Percentiles rank a stretch among this genome's conserved stretches.
phyloP scores from a whole-genome alignment of 2,113 vertebrate species.

The Bagarius yarrelli region DNA sequence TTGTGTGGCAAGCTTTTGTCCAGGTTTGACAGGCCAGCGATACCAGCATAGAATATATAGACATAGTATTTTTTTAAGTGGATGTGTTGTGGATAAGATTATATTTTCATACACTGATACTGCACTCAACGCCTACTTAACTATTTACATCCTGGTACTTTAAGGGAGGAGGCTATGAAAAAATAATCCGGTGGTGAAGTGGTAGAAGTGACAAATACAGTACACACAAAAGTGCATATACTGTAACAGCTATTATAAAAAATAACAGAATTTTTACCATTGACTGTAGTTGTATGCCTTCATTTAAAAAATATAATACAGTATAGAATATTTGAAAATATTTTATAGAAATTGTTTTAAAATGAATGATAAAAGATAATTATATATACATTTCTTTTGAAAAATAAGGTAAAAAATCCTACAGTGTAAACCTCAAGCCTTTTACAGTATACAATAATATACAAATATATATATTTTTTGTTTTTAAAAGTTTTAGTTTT shows the following conservation, averaged over 20 bases:
- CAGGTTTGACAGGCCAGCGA: neutral
- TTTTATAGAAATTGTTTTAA: too few species aligned
- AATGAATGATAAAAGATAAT: too few species aligned
- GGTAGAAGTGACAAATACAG: neutral
- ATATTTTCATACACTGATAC: neutral
- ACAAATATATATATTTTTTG: too few species aligned
- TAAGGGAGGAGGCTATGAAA: neutral
- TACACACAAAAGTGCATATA: neutral
- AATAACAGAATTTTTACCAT: neutral
- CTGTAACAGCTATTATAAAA: neutral
- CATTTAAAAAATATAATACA: too few species aligned
- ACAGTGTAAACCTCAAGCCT: too few species aligned
- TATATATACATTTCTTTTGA: too few species aligned
- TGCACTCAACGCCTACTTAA: constrained; percentile 2
- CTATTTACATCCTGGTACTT: neutral
- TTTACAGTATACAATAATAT: too few species aligned
- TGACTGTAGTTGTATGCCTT: too few species aligned
- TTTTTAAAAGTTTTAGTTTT: too few species aligned
- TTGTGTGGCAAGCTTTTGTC: neutral
- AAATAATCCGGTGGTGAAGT: neutral
- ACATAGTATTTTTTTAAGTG: neutral
- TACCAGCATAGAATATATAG: neutral
- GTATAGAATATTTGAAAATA: too few species aligned
- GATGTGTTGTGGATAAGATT: constrained; percentile 14
- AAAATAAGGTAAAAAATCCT: too few species aligned